Percentiles rank a stretch among this genome's conserved stretches.
These are phyloP conservation scores for Ctenochaetus hawaiiensis DNA, from an alignment of 2,797 vertebrate genomes.

Conservation along the genomic window DNA sequence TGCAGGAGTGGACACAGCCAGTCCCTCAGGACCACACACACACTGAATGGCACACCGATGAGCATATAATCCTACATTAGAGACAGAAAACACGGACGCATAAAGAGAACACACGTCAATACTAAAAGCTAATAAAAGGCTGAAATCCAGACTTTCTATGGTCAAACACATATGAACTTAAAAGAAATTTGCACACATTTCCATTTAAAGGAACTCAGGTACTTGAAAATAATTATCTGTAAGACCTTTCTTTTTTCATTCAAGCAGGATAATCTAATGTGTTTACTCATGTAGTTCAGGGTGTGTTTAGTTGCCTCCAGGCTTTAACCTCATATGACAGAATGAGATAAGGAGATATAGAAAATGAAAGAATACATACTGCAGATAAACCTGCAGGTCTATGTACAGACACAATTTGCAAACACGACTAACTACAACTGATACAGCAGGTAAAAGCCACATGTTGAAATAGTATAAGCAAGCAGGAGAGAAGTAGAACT, in stretches of 20 bases:
- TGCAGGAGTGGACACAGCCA: constrained; percentile 64
- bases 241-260: neutral
- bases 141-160: constrained; percentile 33
- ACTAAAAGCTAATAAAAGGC: constrained; percentile 30
- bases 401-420: too few species aligned
- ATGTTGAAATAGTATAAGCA: too few species aligned
- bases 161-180: constrained; percentile 10
- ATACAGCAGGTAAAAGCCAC: too few species aligned
- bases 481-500: too few species aligned
- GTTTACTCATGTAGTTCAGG: neutral
- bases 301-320: neutral
- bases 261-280: neutral
- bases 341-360: neutral
- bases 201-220: neutral
- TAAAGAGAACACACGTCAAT: constrained; percentile 55
- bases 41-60: constrained; percentile 29
- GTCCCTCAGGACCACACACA: constrained; percentile 67
- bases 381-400: too few species aligned
- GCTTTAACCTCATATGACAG: neutral
- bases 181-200: neutral
- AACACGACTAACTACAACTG: too few species aligned
- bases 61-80: constrained; percentile 61
- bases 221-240: neutral
- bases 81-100: constrained; percentile 67
- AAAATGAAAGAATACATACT: neutral